phyloP scores from a whole-genome alignment of 2,113 vertebrate genomes.

The Istiophorus platypterus region DNA sequence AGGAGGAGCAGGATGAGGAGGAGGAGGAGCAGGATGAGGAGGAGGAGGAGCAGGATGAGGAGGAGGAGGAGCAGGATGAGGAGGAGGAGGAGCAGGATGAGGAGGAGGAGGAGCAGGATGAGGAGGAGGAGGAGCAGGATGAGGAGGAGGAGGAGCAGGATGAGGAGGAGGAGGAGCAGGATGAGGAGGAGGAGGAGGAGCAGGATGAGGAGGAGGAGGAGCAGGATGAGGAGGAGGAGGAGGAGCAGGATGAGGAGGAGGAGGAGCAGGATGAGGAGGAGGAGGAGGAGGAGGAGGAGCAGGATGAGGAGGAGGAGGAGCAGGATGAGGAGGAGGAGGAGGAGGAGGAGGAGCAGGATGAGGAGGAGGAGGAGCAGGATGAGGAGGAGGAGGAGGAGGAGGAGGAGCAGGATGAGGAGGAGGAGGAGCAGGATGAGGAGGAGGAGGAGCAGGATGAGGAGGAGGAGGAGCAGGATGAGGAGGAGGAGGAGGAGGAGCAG shows the following conservation, averaged over 20 bases:
- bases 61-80: slow-evolving; percentile 13
- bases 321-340: slow-evolving; percentile 32
- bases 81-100: slow-evolving; percentile 4
- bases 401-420: too few species aligned
- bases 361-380: too few species aligned
- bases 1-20: background rate
- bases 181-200: background rate
- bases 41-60: background rate
- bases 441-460: background rate
- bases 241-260: too few species aligned
- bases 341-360: background rate
- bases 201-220: slow-evolving; percentile 32
- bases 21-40: slow-evolving; percentile 29
- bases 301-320: too few species aligned
- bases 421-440: slow-evolving; percentile 46
- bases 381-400: slow-evolving; percentile 17
- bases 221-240: background rate
- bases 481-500: slow-evolving; percentile 5
- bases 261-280: slow-evolving; percentile 45
- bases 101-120: background rate
- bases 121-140: slow-evolving; percentile 18
- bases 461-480: slow-evolving; percentile 16
- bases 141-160: background rate
- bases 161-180: slow-evolving; percentile 15
- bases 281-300: background rate